Evolutionary conservation across 2,888 invertebrate species (phyloP), one percentile per base, ranked within the genome.

Genomic region (Drosophila prolongata): DNA sequence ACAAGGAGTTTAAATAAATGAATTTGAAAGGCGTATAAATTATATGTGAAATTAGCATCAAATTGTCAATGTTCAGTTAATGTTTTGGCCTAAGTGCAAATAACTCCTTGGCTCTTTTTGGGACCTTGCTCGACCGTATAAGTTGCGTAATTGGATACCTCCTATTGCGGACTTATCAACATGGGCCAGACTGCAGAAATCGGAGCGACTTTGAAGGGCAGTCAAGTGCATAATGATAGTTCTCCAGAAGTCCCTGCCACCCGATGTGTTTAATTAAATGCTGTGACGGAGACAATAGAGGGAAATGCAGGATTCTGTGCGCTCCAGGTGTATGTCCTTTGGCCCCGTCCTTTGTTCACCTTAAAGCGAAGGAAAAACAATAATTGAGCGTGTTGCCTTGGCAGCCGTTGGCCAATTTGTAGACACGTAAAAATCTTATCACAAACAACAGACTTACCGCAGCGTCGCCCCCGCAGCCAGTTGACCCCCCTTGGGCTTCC

Each of bases 341-440:
- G 5, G 11, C 44, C 44, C 13, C 2, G 13, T 8, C 14, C 10
- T 3, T 5, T n/a, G 40, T 19, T 3, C 58, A 52, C 19, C 27
- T 38, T 64, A 53, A 30, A 38, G 19, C 30, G 19, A 14, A 13
- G n/a, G 35, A 16, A 53, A 68, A 38, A 40, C 47, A 62, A 54
- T 54, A 66, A 66, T 47, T 67, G 46, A 40, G 1, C 30, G 14
- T 37, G 58, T 44, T 50, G 69, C 49, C 49, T 50, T 57, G 70
- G 49, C 66, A 76, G 76, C 74, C 76, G 76, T 49, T 61, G 74
- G 74, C 74, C 72, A 78, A 74, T 77, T 76, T 82, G 80, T 61
- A 75, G 80, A 80, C 87, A 87, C 84, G 87, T 87, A 78, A 76
- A 71, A 81, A 74, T 84, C 78, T 80, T 81, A 81, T 84, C 87